Evolutionary conservation across 2,113 vertebrate species (phyloP), one percentile per base, ranked within the genome.

Genomic region (human): DNA sequence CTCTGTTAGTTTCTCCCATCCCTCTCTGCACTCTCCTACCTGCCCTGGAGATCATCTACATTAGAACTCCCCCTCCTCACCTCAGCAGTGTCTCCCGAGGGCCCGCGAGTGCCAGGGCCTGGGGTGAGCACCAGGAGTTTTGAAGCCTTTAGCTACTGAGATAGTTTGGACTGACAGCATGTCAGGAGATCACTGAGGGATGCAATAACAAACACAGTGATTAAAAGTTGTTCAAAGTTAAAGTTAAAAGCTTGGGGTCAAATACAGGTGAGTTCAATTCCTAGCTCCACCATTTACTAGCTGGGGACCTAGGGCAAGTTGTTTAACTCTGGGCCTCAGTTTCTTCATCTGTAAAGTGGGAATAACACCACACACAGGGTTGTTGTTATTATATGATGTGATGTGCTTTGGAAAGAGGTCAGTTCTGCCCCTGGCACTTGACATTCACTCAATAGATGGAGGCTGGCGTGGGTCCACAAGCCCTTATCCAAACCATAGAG

Each of bases 271-370:
- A 11, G 4, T 22, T 89, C 86, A 76, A 52, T 83, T 68, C 32
- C 48, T 20, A 25, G 68, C 22, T 85, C 66, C 18, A 40, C 22
- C 6, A 13, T 52, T 85, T 85, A 85, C n/a, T 78, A 85, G 18
- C 55, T 85, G 16, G 22, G 20, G 17, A 80, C 61, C 27, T 30
- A 61, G 9, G 13, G 17, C 75, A 94, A 92, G 55, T 43, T 79
- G 10, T 52, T 96, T 18, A 82, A 87, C 59, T 57, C 85, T 22
- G 35, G 85, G 55, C 59, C 72, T 96, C 80, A 55, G 66, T 79
- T 85, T 96, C 64, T 83, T 84, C 59, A 66, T 96, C 82, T 83
- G 35, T 50, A 72, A 81, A 86, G n/a, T 73, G 40, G 45, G n/a
- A 85, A 43, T 75, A 84, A 27, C 13, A 27, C 17, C 22, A 1